Conservation (phyloP, 1,140 invertebrate species). For the Metaphire vulgaris region DNA sequence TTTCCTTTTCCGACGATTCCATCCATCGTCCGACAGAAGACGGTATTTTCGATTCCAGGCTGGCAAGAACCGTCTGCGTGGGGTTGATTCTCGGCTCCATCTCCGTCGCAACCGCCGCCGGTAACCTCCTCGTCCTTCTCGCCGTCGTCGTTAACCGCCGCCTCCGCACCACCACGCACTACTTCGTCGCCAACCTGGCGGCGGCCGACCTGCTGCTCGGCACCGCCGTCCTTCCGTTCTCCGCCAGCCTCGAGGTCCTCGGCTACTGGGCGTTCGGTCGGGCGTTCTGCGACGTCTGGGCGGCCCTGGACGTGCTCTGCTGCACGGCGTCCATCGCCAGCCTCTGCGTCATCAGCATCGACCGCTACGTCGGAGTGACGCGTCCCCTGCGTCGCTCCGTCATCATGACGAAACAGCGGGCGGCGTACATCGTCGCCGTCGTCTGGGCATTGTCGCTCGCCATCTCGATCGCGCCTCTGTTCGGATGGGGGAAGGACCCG, state of each 20-base stretch:
- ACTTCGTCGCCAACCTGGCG: slow-evolving; percentile 47
- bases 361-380: slow-evolving; percentile 63
- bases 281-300: slow-evolving; percentile 50
- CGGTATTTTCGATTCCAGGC: too few relatives aligned
- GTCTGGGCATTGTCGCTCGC: slow-evolving; percentile 57
- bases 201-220: slow-evolving; percentile 38
- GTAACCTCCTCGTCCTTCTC: slow-evolving; percentile 60
- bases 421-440: slow-evolving; percentile 54
- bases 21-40: too few relatives aligned
- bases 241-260: slow-evolving; percentile 54
- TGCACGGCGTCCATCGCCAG: slow-evolving; percentile 97
- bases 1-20: too few relatives aligned
- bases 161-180: slow-evolving; percentile 53
- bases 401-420: slow-evolving; percentile 56
- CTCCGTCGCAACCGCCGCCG: slow-evolving; percentile 56
- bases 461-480: slow-evolving; percentile 58
- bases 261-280: slow-evolving; percentile 48
- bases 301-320: slow-evolving; percentile 85
- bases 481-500: slow-evolving; percentile 45
- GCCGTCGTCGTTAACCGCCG: slow-evolving; percentile 57
- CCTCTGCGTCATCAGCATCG: slow-evolving; percentile 88
- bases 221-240: slow-evolving; percentile 62
- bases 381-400: slow-evolving; percentile 45
- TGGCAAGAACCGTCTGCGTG: slow-evolving; percentile 27
- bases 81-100: slow-evolving; percentile 48